Conservation (phyloP, 2,888 invertebrate genomes). For the Volucella inanis region DNA sequence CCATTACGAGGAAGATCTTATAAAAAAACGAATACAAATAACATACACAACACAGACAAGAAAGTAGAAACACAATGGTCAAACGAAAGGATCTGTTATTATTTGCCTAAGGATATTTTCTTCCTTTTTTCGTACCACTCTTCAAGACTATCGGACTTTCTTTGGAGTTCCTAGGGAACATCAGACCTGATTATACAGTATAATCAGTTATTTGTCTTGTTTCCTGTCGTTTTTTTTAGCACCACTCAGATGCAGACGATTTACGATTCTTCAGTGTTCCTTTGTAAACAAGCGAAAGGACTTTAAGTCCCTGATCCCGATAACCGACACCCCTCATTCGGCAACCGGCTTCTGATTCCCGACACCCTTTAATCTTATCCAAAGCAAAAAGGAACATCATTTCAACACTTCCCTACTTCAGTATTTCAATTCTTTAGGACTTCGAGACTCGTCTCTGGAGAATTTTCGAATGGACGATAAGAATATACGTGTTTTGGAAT, state of each 20-base stretch:
- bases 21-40: background rate
- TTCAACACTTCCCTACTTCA: conserved; percentile 4
- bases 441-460: conserved; percentile 21
- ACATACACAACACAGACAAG: conserved; percentile 12
- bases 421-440: too few relatives aligned
- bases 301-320: background rate
- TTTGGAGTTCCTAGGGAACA: conserved; percentile 7
- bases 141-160: too few relatives aligned
- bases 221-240: conserved; percentile 53
- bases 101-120: conserved; percentile 40
- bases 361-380: conserved; percentile 60
- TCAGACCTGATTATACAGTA: conserved; percentile 69
- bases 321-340: conserved; percentile 40
- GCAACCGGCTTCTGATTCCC: background rate
- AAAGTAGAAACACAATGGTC: conserved; percentile 16
- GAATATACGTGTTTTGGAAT: conserved; percentile 20
- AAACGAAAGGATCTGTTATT: conserved; percentile 57
- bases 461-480: conserved; percentile 45
- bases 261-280: conserved; percentile 44
- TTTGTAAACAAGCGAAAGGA: conserved; percentile 61
- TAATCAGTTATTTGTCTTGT: conserved; percentile 68
- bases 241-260: conserved; percentile 62
- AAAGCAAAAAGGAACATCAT: conserved; percentile 44
- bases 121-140: background rate
- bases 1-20: conserved; percentile 28